Evolutionary conservation across 2,888 invertebrate genomes (phyloP), one percentile per base, ranked within the genome.

Genomic region (Folsomia manolachei): DNA sequence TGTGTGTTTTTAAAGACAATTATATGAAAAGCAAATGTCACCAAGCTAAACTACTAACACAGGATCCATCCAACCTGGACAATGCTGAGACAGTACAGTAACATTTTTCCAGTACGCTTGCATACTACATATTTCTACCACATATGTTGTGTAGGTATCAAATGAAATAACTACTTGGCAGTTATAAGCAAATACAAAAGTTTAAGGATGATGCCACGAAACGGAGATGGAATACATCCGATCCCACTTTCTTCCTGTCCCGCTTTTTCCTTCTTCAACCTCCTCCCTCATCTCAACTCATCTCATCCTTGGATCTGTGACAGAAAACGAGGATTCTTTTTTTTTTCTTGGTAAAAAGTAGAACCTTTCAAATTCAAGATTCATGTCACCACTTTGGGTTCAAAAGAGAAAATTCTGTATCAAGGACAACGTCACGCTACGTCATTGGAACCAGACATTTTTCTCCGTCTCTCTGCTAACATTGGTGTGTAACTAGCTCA

Each of bases 311-410:
- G 39, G 39, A 39, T 39, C 39, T 39, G 7, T 39, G 39, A 39
- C 39, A 39, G 39, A 39, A 39, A 21, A 56, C 56, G 56, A 19
- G 21, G 56, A 56, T 14, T 56, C 56, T 56, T 19, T 19, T 19
- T 56, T 21, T 19, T 56, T 56, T 56, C 19, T 21, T 56, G 56
- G 21, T 25, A 18, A 63, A 24, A 63, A 24, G 19, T 7, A 23
- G 27, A 27, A 21, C 23, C 65, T 66, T 66, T 66, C 24, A 24
- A 66, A 66, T 66, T 66, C 65, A 66, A 66, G 65, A 66, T 66
- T 66, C 65, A 66, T 66, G 65, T 9, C 65, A 52, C 65, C 52
- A 66, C 52, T 66, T 52, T 25, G 52, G 14, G 65, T 66, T 21
- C 65, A 52, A 66, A 21, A 66, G 65, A 27, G 39, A 24, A 39